phyloP scores from a whole-genome alignment of 2,888 invertebrate genomes.

The Athetis lepigone region DNA sequence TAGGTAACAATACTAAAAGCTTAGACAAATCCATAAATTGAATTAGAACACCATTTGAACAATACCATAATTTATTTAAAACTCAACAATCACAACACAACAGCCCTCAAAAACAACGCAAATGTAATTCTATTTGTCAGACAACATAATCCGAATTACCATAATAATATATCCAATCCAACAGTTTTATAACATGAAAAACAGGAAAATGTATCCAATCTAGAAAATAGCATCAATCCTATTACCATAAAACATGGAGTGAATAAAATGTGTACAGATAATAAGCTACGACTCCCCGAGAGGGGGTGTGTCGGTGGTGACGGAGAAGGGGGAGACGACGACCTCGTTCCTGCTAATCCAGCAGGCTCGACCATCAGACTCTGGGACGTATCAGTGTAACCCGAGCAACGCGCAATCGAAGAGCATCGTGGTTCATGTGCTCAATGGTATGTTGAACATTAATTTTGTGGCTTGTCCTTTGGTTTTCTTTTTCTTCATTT shows the following conservation, averaged over 20 bases:
- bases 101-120: conserved; percentile 60
- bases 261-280: conserved; percentile 91
- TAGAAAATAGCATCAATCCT: conserved; percentile 65
- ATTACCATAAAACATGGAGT: conserved; percentile 66
- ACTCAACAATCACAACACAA: conserved; percentile 6
- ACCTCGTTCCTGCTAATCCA: conserved; percentile 97
- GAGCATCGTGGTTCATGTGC: conserved; percentile 97
- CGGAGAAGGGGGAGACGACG: conserved; percentile 97
- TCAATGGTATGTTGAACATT: conserved; percentile 94
- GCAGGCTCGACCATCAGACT: conserved; percentile 96
- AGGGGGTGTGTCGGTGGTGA: conserved; percentile 97
- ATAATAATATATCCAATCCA: conserved; percentile 60
- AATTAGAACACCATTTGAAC: neutral
- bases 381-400: conserved; percentile 97
- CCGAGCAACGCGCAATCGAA: conserved; percentile 98
- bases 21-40: neutral
- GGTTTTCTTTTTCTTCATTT: neutral
- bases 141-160: conserved; percentile 57
- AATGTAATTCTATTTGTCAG: conserved; percentile 45
- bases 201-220: conserved; percentile 68
- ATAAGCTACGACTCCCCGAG: conserved; percentile 98
- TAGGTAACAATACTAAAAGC: neutral
- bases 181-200: conserved; percentile 62
- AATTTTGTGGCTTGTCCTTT: conserved; percentile 9
- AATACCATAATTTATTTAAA: conserved; percentile 19